Evolutionary conservation across 2,113 vertebrate species (phyloP).

Genomic region (Myrmophylax atrothorax): DNA sequence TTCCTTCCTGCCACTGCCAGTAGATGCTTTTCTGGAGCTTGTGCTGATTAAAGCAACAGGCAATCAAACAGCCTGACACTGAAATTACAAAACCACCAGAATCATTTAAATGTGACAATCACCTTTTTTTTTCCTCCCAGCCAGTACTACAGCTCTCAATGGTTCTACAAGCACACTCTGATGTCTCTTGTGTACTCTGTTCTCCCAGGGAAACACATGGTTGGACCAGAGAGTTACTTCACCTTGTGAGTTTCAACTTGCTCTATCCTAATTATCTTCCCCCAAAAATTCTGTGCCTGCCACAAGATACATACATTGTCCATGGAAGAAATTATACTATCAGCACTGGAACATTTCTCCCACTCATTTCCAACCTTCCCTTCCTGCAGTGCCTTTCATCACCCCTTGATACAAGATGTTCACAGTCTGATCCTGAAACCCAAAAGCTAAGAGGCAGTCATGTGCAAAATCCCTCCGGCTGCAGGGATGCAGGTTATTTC

Average conservation of each 20-base stretch:
- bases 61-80: background rate
- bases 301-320: rapidly evolving
- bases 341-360: background rate
- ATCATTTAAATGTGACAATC: background rate
- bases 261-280: background rate
- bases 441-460: rapidly evolving
- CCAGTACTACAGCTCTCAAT: background rate
- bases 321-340: background rate
- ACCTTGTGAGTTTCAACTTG: rapidly evolving
- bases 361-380: background rate
- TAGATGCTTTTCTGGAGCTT: background rate
- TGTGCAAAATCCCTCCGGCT: rapidly evolving
- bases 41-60: background rate
- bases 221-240: background rate
- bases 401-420: rapidly evolving
- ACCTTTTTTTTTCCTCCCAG: background rate
- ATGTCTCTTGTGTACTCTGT: background rate
- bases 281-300: background rate
- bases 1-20: background rate
- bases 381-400: background rate
- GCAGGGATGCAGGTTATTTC: background rate
- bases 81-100: background rate
- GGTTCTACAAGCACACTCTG: background rate
- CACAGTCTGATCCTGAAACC: background rate
- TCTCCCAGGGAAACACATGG: background rate